phyloP scores from a whole-genome alignment of 2,113 vertebrate genomes.

The Podocnemis expansa region DNA sequence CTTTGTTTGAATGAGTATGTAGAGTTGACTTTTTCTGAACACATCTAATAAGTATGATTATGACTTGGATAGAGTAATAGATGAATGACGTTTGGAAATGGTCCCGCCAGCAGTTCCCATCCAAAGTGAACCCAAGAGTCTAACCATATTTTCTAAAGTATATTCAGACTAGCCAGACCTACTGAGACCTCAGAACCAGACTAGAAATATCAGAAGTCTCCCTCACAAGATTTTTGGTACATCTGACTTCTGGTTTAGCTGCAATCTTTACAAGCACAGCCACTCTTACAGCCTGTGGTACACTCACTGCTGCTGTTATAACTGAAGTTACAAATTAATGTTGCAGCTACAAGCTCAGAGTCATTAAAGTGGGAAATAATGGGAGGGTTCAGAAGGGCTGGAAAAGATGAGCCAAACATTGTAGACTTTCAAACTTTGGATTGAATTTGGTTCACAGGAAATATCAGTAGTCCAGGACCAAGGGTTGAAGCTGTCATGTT shows the following conservation, averaged over 20 bases:
- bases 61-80: neutral
- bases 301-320: neutral
- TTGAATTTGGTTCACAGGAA: neutral
- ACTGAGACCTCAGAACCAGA: neutral
- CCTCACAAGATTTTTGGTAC: neutral
- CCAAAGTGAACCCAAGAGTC: neutral
- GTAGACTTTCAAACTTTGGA: neutral
- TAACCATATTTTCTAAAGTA: neutral
- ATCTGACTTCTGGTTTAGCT: neutral
- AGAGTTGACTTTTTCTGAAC: neutral
- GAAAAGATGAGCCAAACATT: neutral
- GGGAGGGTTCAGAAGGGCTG: rapidly evolving
- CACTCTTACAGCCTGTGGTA: neutral
- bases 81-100: neutral
- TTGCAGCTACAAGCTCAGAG: neutral
- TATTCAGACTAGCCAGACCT: neutral
- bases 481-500: neutral
- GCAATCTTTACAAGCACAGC: neutral
- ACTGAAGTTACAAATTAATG: too few species aligned
- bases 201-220: neutral
- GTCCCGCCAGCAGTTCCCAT: neutral
- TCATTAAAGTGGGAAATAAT: neutral
- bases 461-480: neutral
- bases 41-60: neutral
- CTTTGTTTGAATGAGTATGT: neutral